Percentiles rank a stretch among this genome's conserved stretches.
These are phyloP conservation scores for Strigamia transsilvanica DNA, from an alignment of 2,888 invertebrate species.

Conservation along the genomic window DNA sequence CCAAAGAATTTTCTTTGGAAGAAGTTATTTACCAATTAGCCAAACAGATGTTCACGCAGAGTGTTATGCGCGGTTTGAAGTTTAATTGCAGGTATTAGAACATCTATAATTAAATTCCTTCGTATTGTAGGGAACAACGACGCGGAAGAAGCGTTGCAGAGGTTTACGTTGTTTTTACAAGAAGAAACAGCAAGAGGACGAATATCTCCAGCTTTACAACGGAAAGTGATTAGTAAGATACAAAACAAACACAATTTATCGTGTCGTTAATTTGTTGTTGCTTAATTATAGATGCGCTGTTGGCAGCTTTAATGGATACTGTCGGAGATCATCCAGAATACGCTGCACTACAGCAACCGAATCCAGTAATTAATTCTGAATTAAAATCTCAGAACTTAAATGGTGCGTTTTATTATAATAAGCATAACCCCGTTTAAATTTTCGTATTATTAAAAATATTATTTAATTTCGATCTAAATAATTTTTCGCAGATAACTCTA, in stretches of 20 bases:
- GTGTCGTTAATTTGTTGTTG: not conserved
- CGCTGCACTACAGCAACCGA: constrained; percentile 63
- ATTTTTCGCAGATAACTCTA: constrained; percentile 4
- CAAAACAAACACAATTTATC: not conserved
- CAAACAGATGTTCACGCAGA: constrained; percentile 82
- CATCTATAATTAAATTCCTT: not conserved
- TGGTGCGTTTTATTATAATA: not conserved
- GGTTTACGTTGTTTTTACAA: constrained; percentile 78
- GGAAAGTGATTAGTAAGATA: constrained; percentile 77
- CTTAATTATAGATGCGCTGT: constrained; percentile 72
- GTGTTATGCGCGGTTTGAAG: constrained; percentile 70
- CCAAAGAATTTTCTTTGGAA: constrained; percentile 79
- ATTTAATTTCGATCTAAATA: not conserved
- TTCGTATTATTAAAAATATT: not conserved
- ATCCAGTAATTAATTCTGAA: constrained; percentile 5
- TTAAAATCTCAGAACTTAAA: not conserved
- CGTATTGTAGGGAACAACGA: constrained; percentile 69
- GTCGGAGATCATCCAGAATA: constrained; percentile 77
- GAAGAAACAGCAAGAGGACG: constrained; percentile 77
- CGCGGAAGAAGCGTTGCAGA: constrained; percentile 77
- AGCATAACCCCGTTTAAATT: not conserved
- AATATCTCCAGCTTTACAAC: constrained; percentile 77
- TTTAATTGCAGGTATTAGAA: not conserved
- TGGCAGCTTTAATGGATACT: constrained; percentile 77
- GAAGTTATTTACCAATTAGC: constrained; percentile 83